Percentiles rank a stretch among this genome's conserved stretches.
Evolutionary conservation across 2,888 invertebrate genomes (phyloP).

Genomic region (Spialia ferax): DNA sequence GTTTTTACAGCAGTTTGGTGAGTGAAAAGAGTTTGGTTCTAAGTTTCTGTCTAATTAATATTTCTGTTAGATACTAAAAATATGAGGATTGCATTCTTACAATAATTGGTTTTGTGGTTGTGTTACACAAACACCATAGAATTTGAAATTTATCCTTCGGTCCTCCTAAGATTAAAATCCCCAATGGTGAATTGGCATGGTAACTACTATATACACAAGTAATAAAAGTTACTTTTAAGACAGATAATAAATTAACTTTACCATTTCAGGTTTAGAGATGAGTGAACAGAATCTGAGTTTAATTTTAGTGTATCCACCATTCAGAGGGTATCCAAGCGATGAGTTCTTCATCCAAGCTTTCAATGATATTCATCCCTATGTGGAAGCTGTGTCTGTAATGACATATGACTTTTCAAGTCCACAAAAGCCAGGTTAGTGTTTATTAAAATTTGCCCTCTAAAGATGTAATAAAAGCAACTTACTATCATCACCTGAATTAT

Average conservation of each 20-base stretch:
- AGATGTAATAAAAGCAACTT: neutral
- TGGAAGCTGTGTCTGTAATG: conserved; percentile 97
- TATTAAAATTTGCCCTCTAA: neutral
- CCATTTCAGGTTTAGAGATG: conserved; percentile 83
- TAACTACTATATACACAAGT: too few relatives aligned
- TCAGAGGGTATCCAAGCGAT: conserved; percentile 87
- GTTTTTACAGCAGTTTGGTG: conserved; percentile 89
- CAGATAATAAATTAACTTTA: too few relatives aligned
- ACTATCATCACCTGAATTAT: neutral
- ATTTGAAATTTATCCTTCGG: too few relatives aligned
- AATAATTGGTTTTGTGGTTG: neutral
- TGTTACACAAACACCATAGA: too few relatives aligned
- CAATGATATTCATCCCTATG: conserved; percentile 90
- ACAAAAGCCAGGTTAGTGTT: conserved; percentile 89
- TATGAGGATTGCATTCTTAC: too few relatives aligned
- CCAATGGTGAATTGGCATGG: too few relatives aligned
- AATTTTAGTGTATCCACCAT: conserved; percentile 94
- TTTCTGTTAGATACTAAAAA: too few relatives aligned
- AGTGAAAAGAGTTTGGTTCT: conserved; percentile 49
- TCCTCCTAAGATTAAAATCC: too few relatives aligned
- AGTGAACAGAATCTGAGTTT: conserved; percentile 85
- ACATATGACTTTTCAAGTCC: conserved; percentile 97
- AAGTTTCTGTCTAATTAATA: neutral
- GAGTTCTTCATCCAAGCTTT: conserved; percentile 92
- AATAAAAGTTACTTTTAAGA: too few relatives aligned